phyloP scores from a whole-genome alignment of 2,797 vertebrate species.

The Aphelocoma californica region DNA sequence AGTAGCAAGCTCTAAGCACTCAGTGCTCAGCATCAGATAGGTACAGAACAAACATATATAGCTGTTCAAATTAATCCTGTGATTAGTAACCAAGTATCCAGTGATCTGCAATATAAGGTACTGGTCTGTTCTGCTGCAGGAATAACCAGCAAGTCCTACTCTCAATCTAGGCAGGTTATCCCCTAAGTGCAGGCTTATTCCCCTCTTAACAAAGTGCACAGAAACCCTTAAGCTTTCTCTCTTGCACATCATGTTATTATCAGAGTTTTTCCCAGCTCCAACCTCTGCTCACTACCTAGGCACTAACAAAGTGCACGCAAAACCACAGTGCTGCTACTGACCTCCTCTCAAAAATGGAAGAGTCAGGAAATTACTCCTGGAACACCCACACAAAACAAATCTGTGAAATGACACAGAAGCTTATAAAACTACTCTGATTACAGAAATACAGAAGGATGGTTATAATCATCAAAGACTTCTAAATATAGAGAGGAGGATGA shows the following conservation, averaged over 20 bases:
- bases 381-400: neutral
- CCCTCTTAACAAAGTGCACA: neutral
- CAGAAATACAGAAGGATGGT: neutral
- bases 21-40: rapidly evolving
- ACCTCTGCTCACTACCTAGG: neutral
- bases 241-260: neutral
- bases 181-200: neutral
- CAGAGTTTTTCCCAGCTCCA: neutral
- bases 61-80: neutral
- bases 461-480: neutral
- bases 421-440: neutral
- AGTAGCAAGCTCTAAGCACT: neutral
- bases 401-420: neutral
- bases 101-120: neutral
- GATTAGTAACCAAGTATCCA: neutral
- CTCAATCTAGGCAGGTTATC: neutral
- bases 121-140: neutral
- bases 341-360: neutral
- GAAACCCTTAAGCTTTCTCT: neutral
- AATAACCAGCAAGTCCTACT: neutral
- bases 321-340: neutral
- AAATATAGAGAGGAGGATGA: neutral
- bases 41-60: neutral
- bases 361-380: neutral
- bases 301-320: neutral